Conservation (phyloP, 2,888 invertebrate genomes). For the Eurytoma californica region DNA sequence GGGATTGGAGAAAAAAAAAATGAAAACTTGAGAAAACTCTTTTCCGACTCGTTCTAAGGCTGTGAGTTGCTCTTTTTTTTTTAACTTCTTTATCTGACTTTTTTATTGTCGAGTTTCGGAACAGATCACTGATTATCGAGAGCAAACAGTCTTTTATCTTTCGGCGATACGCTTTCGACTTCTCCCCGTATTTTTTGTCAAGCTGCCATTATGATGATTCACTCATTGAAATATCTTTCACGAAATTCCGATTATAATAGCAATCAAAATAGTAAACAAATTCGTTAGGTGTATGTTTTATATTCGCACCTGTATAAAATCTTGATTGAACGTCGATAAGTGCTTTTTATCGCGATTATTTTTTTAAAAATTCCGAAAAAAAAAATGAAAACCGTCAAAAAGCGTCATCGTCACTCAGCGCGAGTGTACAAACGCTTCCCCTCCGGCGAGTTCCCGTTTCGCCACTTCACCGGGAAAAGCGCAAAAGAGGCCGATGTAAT, state of each 20-base stretch:
- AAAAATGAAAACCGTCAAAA: too few species aligned
- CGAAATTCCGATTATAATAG: too few species aligned
- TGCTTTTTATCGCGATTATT: too few species aligned
- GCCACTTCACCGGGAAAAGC: constrained; percentile 15
- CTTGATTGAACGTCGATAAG: too few species aligned
- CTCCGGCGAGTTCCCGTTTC: background rate
- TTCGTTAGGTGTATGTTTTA: too few species aligned
- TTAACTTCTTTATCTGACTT: constrained; percentile 1
- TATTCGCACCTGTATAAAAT: too few species aligned
- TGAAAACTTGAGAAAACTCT: background rate
- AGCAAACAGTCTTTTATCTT: constrained; percentile 29
- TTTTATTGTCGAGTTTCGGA: constrained; percentile 11
- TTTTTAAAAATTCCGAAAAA: too few species aligned
- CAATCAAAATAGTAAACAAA: too few species aligned
- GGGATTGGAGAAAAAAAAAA: constrained; percentile 4
- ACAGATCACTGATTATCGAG: constrained; percentile 35
- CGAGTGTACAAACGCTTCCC: too few species aligned
- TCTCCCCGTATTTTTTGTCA: background rate
- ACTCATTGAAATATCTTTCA: too few species aligned
- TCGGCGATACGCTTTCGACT: background rate
- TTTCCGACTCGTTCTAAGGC: background rate
- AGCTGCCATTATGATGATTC: too few species aligned
- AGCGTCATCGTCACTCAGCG: too few species aligned
- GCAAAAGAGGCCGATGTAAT: background rate
- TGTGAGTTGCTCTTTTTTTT: background rate